A percentile compares a stretch with the other conserved stretches of the same genome.
Evolutionary conservation across 2,888 invertebrate species (phyloP).

Genomic region (Spodoptera littoralis): DNA sequence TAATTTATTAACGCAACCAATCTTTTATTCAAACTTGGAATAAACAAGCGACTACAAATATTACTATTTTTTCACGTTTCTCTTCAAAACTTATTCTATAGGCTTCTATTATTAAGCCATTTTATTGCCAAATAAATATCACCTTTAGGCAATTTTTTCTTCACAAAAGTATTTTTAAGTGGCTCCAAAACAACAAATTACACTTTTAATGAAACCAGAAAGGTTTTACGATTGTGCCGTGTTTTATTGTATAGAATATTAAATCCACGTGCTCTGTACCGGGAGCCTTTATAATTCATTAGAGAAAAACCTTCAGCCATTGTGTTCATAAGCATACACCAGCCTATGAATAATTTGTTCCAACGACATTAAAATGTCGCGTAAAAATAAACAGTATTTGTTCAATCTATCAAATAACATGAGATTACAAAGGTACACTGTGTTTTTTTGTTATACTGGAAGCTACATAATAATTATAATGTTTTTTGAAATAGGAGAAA

Average conservation of each 20-base stretch:
- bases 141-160: slow-evolving; percentile 19
- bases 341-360: slow-evolving; percentile 51
- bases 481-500: slow-evolving; percentile 5
- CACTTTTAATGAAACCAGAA: slow-evolving; percentile 56
- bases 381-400: slow-evolving; percentile 26
- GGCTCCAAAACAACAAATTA: slow-evolving; percentile 50
- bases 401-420: slow-evolving; percentile 22
- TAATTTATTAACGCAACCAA: slow-evolving; percentile 28
- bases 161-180: slow-evolving; percentile 35
- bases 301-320: slow-evolving; percentile 56
- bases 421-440: background rate
- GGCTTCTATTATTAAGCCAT: slow-evolving; percentile 10
- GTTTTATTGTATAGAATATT: slow-evolving; percentile 60
- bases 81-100: slow-evolving; percentile 9
- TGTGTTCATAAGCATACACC: slow-evolving; percentile 53
- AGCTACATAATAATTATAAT: background rate
- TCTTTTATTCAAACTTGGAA: slow-evolving; percentile 29
- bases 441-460: background rate
- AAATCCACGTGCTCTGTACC: slow-evolving; percentile 49
- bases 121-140: slow-evolving; percentile 28
- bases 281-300: slow-evolving; percentile 61
- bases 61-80: slow-evolving; percentile 8
- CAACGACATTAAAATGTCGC: slow-evolving; percentile 34
- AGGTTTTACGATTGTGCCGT: slow-evolving; percentile 54
- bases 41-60: slow-evolving; percentile 14